A percentile compares a stretch with the other conserved stretches of the same genome.
phyloP scores from a whole-genome alignment of 2,888 invertebrate genomes.

The Petrolisthes manimaculis region DNA sequence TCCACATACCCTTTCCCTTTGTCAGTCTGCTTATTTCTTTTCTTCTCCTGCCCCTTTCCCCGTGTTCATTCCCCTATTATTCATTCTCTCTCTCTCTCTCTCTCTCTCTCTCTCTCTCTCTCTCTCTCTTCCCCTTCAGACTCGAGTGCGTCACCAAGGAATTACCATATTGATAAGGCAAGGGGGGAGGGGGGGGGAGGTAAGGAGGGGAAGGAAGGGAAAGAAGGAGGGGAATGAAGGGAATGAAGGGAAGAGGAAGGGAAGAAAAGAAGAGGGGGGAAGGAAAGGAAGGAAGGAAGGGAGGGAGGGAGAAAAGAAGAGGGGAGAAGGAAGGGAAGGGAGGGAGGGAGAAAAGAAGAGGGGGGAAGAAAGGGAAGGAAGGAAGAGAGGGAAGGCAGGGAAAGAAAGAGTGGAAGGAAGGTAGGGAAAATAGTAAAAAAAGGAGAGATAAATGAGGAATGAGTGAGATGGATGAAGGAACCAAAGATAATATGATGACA shows the following conservation, averaged over 20 bases:
- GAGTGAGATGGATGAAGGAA: neutral
- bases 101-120: neutral
- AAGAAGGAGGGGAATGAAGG: neutral
- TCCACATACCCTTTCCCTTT: neutral
- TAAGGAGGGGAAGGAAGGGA: neutral
- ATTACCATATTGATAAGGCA: conserved; percentile 49
- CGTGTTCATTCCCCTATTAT: too few species aligned
- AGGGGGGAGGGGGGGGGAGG: neutral
- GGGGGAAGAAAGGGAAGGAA: neutral
- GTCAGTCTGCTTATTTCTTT: too few species aligned
- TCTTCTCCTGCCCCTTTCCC: neutral
- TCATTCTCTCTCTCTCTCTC: neutral
- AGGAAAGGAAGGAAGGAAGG: neutral
- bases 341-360: neutral
- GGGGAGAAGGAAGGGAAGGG: neutral
- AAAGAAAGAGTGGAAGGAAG: neutral
- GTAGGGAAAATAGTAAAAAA: neutral
- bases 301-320: neutral
- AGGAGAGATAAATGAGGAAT: neutral
- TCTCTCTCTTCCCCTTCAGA: neutral
- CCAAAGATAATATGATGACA: neutral
- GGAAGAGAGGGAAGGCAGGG: neutral
- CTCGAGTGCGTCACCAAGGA: conserved; percentile 37
- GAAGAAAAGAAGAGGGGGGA: neutral
- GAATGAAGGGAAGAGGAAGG: conserved; percentile 16